Base-by-base conservation (phyloP, 2,888 invertebrate genomes). In the Campaea margaritaria region DNA sequence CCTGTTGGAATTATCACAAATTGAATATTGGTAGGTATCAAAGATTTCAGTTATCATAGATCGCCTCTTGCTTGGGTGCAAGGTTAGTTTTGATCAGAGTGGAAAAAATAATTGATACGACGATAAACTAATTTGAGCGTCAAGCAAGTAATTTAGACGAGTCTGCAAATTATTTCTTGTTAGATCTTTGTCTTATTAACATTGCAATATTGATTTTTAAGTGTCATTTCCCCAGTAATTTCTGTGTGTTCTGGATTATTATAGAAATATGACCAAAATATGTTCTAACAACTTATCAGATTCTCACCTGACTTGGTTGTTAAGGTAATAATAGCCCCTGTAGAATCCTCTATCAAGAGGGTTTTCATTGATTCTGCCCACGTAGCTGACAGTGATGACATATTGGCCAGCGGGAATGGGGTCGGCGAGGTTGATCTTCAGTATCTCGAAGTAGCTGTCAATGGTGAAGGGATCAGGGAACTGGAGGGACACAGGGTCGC, bases 321-420 rank as follows among this genome's bases (percentile, higher is more conserved):
- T 79, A 0, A 64, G 12, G 54, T 81, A 89, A 52, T 92, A 92
- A 58, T 89, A 89, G 0, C 92, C 92, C 57, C 82, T 86, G 67
- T 92, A 92, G 63, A 92, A 89, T 0, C 92, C 92, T 73, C 92
- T 82, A 27, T 90, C 90, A 4, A 81, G 9, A 0, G 89, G 91
- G 56, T 91, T 92, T 3, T 77, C 74, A 38, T 89, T 87, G 55
- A 92, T 91, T 13, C 61, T 70, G 2, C 89, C 90, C 11, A 66
- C 62, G 66, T 86, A 92, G 8, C 67, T 67, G 14, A 92, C 70
- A 3, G 69, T 71, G 42, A 92, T 84, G 10, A 73, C 80, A 66
- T 92, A 92, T 39, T 67, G 73, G 0, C 91, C 90, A 52, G 67
- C 57, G 1, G 62, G 11, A 5, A 92, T 73, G 1, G 75, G 71